Evolutionary conservation across 92 coral and sea anemone species (phyloP).

Genomic region (Parazoanthus darwini): DNA sequence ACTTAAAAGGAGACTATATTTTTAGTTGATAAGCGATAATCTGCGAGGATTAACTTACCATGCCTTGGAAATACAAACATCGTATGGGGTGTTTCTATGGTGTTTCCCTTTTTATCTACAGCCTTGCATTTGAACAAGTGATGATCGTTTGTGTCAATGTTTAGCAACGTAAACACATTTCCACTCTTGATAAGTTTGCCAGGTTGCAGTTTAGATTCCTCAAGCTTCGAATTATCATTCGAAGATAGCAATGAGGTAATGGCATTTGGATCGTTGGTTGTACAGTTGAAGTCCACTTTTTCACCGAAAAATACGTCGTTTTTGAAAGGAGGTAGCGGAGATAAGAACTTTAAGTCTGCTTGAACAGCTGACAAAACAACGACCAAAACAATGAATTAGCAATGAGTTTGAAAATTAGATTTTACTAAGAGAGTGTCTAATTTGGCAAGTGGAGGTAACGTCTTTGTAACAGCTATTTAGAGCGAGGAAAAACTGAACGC

Average conservation of each 20-base stretch:
- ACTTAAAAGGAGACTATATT: no score
- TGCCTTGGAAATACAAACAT: neutral
- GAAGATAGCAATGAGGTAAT: neutral
- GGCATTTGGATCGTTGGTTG: constrained; percentile 6
- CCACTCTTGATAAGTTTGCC: neutral
- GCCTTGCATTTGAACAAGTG: neutral
- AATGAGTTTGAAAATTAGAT: neutral
- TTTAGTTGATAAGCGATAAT: no score
- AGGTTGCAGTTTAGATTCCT: neutral
- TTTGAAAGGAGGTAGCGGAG: neutral
- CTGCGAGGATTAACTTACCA: neutral
- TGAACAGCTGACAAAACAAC: constrained; percentile 2
- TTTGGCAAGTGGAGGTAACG: no score
- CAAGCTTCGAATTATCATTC: no score
- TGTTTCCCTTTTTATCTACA: neutral
- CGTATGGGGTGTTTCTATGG: neutral
- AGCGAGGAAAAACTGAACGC: no score
- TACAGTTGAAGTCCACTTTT: neutral
- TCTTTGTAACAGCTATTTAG: neutral
- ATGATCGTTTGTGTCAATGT: neutral
- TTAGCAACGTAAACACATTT: neutral
- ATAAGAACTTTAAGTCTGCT: neutral
- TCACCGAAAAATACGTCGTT: neutral
- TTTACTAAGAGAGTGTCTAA: no score
- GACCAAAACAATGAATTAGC: neutral